A percentile compares a stretch with the other conserved stretches of the same genome.
phyloP scores from a whole-genome alignment of 1,140 invertebrate species.

The Meloidogyne exigua region DNA sequence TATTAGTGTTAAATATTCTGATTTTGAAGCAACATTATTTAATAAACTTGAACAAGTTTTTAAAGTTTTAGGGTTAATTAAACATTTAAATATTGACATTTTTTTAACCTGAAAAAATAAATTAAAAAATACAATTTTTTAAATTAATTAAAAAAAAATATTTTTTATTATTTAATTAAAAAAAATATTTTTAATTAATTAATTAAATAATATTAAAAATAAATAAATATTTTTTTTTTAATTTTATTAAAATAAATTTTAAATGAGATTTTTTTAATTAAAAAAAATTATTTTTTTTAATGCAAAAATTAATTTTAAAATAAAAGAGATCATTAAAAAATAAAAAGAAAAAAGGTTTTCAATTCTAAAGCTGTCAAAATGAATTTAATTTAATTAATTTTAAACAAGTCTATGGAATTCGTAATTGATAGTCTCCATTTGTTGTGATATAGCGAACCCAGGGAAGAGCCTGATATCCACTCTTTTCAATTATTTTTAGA shows the following conservation, averaged over 20 bases:
- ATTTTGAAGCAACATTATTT: too few relatives aligned
- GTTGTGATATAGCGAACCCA: slow-evolving; percentile 98
- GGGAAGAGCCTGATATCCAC: slow-evolving; percentile 95
- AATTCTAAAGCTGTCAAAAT: too few relatives aligned
- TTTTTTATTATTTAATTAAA: too few relatives aligned
- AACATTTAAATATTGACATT: background rate
- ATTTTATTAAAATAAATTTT: background rate
- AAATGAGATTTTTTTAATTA: too few relatives aligned
- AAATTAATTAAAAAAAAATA: background rate
- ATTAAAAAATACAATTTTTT: background rate
- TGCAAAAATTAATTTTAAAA: too few relatives aligned
- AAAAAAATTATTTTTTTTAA: too few relatives aligned
- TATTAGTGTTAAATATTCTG: too few relatives aligned
- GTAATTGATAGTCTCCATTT: slow-evolving; percentile 96
- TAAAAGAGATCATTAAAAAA: too few relatives aligned
- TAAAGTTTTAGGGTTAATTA: slow-evolving; percentile 6
- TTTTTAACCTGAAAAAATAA: background rate
- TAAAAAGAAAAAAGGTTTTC: too few relatives aligned
- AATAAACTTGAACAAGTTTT: background rate
- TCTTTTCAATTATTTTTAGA: slow-evolving; percentile 98
- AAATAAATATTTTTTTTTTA: background rate
- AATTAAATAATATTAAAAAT: background rate
- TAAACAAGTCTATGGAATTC: slow-evolving; percentile 67
- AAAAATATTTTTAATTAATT: background rate
- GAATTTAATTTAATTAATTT: too few relatives aligned